Evolutionary conservation across 2,888 invertebrate genomes (phyloP).

Genomic region (Onchidella celtica): DNA sequence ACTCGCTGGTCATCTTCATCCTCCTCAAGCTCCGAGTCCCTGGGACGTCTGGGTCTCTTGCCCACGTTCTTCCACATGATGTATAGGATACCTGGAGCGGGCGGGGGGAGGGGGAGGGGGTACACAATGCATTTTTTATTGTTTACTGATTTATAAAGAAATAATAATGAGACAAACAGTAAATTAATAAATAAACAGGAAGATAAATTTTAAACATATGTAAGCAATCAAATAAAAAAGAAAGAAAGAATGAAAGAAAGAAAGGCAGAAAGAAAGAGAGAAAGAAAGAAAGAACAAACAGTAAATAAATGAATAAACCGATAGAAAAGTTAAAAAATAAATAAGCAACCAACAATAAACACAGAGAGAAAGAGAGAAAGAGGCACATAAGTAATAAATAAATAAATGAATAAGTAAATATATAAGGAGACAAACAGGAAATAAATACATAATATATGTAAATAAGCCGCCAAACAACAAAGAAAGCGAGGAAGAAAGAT

Average conservation of each 20-base stretch:
- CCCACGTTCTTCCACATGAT: conserved; percentile 95
- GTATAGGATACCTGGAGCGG: conserved; percentile 91
- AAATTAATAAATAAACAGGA: too few relatives aligned
- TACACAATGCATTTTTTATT: too few relatives aligned
- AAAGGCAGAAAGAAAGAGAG: background rate
- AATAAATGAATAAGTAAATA: conserved; percentile 37
- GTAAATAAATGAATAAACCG: conserved; percentile 89
- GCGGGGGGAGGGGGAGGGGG: too few relatives aligned
- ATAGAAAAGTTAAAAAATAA: conserved; percentile 86
- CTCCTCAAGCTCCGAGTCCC: conserved; percentile 48
- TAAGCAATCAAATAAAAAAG: too few relatives aligned
- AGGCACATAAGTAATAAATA: conserved; percentile 21
- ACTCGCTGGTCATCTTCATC: conserved; percentile 50
- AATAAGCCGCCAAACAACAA: too few relatives aligned
- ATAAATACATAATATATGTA: background rate
- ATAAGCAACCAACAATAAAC: too few relatives aligned
- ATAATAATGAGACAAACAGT: too few relatives aligned
- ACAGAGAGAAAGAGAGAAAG: conserved; percentile 49
- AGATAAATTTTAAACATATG: too few relatives aligned
- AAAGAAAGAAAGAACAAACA: background rate
- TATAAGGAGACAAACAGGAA: background rate
- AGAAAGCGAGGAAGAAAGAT: conserved; percentile 89
- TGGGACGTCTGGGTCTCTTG: conserved; percentile 32
- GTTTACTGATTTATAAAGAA: too few relatives aligned
- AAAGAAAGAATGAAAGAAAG: too few relatives aligned